Base-by-base conservation (phyloP, 2,113 vertebrate species). In the Lagopus leucura region DNA sequence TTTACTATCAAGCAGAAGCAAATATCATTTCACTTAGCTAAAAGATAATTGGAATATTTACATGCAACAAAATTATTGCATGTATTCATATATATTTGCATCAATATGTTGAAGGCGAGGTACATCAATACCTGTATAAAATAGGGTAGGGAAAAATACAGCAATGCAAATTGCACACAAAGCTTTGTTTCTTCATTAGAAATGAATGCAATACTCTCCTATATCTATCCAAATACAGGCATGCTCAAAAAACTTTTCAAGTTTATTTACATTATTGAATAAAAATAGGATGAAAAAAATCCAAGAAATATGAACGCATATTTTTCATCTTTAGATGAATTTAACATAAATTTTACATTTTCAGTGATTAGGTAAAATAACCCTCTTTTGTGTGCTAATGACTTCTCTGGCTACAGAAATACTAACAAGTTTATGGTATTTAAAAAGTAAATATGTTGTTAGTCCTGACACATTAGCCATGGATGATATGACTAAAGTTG, bases 381-480 rank as follows among this genome's bases (percentile, higher is more conserved):
- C 9, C 3, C 2, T 58, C 11, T 50, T 83, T 2, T 34, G 4
- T 66, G 25, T 6, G 16, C 2, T 43, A 63, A 36, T 0, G 1
- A 40, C 16, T 71, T 75, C 17, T 77, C 19, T 71, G 30, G 13
- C 27, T n/a, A 42, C 19, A 76, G 14, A 85, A 6, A 4, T 25
- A 36, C 50, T 17, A 22, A 8, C 10, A 24, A 6, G 8, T 6
- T n/a, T 80, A 43, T 28, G 27, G 8, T 57, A 85, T 25, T 19
- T 50, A 60, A 85, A 82, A 77, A 11, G 2, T 48, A 25, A 25
- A 25, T 10, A 48, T 43, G 6, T 1, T 66, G 18, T 32, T 20
- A 67, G 8, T 38, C 6, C 3, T 82, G 10, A 34, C 5, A 42
- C 67, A 1, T 1, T 67, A 34, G 4, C 3, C 7, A 13, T 60